A percentile compares a stretch with the other conserved stretches of the same genome.
These are phyloP conservation scores for Yponomeuta malinellus DNA, from an alignment of 2,888 invertebrate genomes.

Conservation along the genomic window DNA sequence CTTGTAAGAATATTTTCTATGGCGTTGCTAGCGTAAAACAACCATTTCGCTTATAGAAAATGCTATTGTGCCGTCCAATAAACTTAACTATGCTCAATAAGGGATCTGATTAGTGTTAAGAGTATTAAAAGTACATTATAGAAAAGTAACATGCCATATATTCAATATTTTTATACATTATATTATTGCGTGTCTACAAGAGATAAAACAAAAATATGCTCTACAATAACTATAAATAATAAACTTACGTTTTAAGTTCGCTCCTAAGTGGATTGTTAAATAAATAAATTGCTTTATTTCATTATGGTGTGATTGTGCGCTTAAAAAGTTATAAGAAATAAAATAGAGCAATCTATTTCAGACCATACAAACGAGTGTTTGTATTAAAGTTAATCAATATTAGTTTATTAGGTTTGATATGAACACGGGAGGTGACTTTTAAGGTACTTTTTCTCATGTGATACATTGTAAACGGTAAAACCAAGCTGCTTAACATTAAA, in stretches of 20 bases:
- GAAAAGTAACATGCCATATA: conserved; percentile 75
- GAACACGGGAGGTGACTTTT: conserved; percentile 25
- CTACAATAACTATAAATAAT: conserved; percentile 21
- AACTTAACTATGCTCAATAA: conserved; percentile 38
- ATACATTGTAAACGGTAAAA: conserved; percentile 3
- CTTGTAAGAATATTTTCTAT: neutral
- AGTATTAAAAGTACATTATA: conserved; percentile 39
- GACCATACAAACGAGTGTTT: conserved; percentile 22
- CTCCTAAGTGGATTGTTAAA: conserved; percentile 21
- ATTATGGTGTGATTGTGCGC: conserved; percentile 38
- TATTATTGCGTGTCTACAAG: conserved; percentile 47
- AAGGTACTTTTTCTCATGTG: conserved; percentile 15
- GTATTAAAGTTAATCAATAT: conserved; percentile 24
- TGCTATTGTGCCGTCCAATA: conserved; percentile 29
- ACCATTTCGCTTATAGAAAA: conserved; percentile 1
- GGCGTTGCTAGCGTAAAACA: too few species aligned
- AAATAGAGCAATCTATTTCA: conserved; percentile 47
- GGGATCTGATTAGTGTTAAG: conserved; percentile 24
- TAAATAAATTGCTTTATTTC: conserved; percentile 54
- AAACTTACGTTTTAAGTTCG: conserved; percentile 17
- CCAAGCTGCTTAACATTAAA: conserved; percentile 19
- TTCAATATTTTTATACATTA: conserved; percentile 61
- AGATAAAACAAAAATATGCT: conserved; percentile 19
- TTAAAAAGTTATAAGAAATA: conserved; percentile 32
- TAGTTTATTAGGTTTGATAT: conserved; percentile 21